Conservation (phyloP, 2,113 vertebrate species). For the Gymnobelideus leadbeateri region DNA sequence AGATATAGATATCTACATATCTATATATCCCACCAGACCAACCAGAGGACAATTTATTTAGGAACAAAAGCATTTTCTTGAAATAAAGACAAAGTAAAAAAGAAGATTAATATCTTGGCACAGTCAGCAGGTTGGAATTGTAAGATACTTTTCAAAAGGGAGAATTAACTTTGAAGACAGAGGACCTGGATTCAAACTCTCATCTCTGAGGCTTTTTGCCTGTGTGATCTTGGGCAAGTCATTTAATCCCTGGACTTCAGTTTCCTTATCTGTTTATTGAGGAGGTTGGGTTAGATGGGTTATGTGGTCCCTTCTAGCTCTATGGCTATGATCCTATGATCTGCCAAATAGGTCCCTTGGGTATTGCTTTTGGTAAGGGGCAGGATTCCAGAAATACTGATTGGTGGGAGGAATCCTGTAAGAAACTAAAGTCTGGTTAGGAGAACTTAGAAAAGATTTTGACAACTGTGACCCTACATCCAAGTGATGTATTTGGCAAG, state of each 20-base stretch:
- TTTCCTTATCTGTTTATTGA: background rate
- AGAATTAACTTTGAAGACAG: background rate
- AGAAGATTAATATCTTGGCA: background rate
- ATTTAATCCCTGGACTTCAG: background rate
- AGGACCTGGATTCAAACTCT: background rate
- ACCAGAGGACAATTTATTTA: background rate
- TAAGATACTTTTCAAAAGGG: background rate
- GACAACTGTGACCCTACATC: background rate
- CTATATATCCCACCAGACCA: background rate
- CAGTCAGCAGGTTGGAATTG: background rate
- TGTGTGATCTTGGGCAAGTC: background rate
- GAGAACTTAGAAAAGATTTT: background rate
- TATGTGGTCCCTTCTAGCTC: background rate
- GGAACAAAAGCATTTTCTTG: background rate
- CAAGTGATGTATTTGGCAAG: background rate
- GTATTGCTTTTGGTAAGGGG: background rate
- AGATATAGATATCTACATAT: background rate
- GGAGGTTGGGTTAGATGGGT: background rate
- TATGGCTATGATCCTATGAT: background rate
- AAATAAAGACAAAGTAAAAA: background rate
- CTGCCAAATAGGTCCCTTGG: background rate
- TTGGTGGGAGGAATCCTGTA: background rate
- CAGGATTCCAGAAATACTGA: background rate
- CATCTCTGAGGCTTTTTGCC: background rate
- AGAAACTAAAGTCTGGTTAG: too few species aligned